phyloP scores from a whole-genome alignment of 2,113 vertebrate species.

The Scytalopus superciliaris region DNA sequence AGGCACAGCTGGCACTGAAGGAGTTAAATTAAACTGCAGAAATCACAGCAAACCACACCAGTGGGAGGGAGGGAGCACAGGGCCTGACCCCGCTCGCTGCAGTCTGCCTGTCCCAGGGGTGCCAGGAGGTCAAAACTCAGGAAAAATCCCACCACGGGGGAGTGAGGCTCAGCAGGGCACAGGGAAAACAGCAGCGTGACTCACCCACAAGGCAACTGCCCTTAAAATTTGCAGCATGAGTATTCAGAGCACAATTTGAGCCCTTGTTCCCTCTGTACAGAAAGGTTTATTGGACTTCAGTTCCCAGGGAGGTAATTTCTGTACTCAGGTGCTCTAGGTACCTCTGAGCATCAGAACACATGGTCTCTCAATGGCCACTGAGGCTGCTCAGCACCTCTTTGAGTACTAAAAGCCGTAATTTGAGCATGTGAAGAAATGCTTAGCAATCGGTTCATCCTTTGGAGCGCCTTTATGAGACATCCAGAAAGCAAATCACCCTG shows the following conservation, averaged over 20 bases:
- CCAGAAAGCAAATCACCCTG: not conserved
- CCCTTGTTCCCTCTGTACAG: not conserved
- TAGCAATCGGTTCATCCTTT: not conserved
- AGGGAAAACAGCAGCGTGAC: not conserved
- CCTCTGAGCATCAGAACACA: fast-evolving
- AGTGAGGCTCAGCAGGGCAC: not conserved
- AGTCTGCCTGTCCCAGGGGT: not conserved
- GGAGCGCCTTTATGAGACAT: not conserved
- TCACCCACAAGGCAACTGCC: not conserved
- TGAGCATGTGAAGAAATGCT: not conserved
- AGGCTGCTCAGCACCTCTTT: not conserved
- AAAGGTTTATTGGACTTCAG: not conserved
- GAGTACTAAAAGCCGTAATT: not conserved
- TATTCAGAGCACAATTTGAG: not conserved
- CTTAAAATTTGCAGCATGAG: not conserved
- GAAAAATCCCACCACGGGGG: not conserved
- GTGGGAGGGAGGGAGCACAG: not conserved
- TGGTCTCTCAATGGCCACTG: not conserved
- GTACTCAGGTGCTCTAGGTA: not conserved
- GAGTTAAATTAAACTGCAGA: conserved; percentile 15
- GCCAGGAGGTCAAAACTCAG: not conserved
- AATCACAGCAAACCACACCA: not conserved
- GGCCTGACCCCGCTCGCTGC: not conserved
- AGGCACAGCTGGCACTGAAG: not conserved
- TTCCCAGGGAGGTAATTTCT: not conserved